Evolutionary conservation across 1,140 invertebrate genomes (phyloP), one percentile per base, ranked within the genome.

Genomic region (Zaprionus inermis): DNA sequence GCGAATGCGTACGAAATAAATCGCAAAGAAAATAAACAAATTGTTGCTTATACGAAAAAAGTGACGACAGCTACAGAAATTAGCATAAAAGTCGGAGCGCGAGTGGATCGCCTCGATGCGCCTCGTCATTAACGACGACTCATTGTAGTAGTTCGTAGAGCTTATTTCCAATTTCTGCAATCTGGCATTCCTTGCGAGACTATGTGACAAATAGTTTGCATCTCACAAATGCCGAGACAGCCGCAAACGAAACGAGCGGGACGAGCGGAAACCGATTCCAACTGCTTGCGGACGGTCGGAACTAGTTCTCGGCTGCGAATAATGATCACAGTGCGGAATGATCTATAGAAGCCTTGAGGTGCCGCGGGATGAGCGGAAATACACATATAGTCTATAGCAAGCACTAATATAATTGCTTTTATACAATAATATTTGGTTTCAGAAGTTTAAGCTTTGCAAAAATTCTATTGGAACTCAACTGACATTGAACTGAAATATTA

Each of bases 11-110:
- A 34, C 20, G 16, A 59, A 68, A 64, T 72, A 61, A 86, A 69
- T 76, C 70, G 54, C 59, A 6, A 74, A 61, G 51, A 83, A 77
- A 89, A 79, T 79, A 86, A 80, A 85, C 81, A 84, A 65, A 16
- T 51, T 52, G 11, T 6, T 67, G 38, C 61, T 67, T 51, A 81
- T 75, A 57, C 60, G 49, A 38, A 28, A 72, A 51, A 64, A 60
- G 65, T 80, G 77, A 84, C 80, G 80, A 83, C 76, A 86, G 79
- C 78, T 60, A 32, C 7, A 10, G 22, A 72, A 72, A 58, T 20
- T 14, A 60, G 30, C 18, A 30, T 30, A 54, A 20, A 20, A 68
- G 22, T 57, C 60, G n/a, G n/a, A n/a, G n/a, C n/a, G n/a, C 20
- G 55, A 46, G 18, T 69, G 20, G 12, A 70, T 24, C 66, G 16